Conservation (phyloP, 1,140 invertebrate genomes). For the Asbolus verrucosus region DNA sequence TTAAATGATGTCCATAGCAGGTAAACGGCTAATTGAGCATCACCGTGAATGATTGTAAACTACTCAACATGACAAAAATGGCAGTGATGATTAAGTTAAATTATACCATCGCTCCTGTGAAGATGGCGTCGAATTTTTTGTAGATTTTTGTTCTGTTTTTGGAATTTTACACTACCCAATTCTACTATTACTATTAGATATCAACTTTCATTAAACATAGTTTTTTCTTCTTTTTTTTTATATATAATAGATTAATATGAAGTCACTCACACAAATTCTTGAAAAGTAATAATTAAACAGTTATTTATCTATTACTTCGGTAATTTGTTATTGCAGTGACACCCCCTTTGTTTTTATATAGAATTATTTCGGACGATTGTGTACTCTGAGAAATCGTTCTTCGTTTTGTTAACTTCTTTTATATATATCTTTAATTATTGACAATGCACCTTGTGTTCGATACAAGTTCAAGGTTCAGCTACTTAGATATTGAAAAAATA, state of each 20-base stretch:
- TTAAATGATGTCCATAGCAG: conserved; percentile 43
- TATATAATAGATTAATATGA: conserved; percentile 32
- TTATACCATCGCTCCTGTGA: conserved; percentile 1
- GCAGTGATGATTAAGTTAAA: conserved; percentile 51
- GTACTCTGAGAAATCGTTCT: conserved; percentile 8
- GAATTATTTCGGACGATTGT: conserved; percentile 18
- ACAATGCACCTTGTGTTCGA: conserved; percentile 13
- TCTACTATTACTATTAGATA: conserved; percentile 25
- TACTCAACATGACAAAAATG: conserved; percentile 49
- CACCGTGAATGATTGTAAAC: conserved; percentile 46
- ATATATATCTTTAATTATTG: neutral
- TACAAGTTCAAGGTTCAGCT: conserved; percentile 7
- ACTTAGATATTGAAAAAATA: conserved; percentile 23
- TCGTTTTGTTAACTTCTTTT: neutral
- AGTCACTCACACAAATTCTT: conserved; percentile 20
- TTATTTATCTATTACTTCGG: conserved; percentile 19
- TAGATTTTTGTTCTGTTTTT: conserved; percentile 1
- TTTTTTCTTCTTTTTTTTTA: neutral
- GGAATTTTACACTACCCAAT: conserved; percentile 22
- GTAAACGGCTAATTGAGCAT: conserved; percentile 47
- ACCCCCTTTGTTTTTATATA: conserved; percentile 17
- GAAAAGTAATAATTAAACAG: conserved; percentile 13
- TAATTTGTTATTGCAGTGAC: conserved; percentile 36
- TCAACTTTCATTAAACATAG: conserved; percentile 15
- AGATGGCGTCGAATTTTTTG: neutral